Evolutionary conservation across 2,888 invertebrate species (phyloP).

Genomic region (Thecophora atra): DNA sequence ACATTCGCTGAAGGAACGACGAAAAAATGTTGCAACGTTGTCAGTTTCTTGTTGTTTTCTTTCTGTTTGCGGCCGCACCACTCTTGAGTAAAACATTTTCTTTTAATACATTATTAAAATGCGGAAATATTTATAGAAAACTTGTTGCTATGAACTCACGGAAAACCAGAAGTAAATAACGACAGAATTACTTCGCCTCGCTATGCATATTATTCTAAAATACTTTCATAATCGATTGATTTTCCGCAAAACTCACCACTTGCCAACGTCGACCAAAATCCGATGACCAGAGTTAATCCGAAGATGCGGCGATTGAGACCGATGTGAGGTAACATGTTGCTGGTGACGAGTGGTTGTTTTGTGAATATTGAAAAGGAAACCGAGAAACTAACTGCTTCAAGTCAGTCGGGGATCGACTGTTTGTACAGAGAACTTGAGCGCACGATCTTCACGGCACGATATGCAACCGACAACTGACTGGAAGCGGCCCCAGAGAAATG

Average conservation of each 20-base stretch:
- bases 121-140: constrained; percentile 27
- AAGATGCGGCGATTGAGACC: constrained; percentile 1
- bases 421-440: background rate
- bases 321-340: constrained; percentile 14
- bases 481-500: constrained; percentile 53
- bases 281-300: constrained; percentile 46
- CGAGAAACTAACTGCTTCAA: background rate
- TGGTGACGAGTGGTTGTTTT: background rate
- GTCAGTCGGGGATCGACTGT: background rate
- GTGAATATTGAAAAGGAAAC: background rate
- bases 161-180: constrained; percentile 5
- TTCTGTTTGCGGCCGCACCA: background rate
- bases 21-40: constrained; percentile 37
- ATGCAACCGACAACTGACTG: constrained; percentile 60
- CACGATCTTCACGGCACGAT: constrained; percentile 56
- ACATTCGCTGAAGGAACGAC: background rate
- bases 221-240: background rate
- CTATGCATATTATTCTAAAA: background rate
- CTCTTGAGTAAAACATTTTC: constrained; percentile 7
- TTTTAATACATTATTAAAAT: constrained; percentile 28
- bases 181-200: background rate
- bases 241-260: constrained; percentile 36
- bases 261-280: constrained; percentile 39
- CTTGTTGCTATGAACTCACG: background rate
- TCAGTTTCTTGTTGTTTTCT: constrained; percentile 29